Evolutionary conservation across 2,113 vertebrate genomes (phyloP), one percentile per base, ranked within the genome.

Genomic region (Pseudorectes ferrugineus): DNA sequence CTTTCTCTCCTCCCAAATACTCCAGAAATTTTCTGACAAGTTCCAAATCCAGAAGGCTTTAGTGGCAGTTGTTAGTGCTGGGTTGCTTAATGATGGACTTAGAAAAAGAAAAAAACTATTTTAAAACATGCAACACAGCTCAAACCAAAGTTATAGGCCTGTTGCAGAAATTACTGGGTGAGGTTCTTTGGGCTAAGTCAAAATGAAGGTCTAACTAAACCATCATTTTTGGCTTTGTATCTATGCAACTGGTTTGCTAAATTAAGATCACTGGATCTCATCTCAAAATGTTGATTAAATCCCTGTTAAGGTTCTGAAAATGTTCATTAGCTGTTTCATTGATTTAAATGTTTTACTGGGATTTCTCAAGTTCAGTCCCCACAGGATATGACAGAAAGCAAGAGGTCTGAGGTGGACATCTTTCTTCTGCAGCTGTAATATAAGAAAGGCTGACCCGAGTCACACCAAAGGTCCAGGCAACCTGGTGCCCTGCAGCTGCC

Each of bases 131-230:
- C 45, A 85, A 6, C 40, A 22, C 26, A 83, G 82, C 45, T 80
- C 57, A 97, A 91, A 92, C 88, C 88, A 94, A 96, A 97, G 94
- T 97, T 97, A 95, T 2, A 94, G 93, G 59, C 85, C 63, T 93
- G 36, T 67, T 94, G 72, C 63, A 86, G 63, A 97, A 97, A 97
- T 96, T 96, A 95, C 72, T 95, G 90, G 96, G 95, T 86, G 93
- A 93, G 90, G 94, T 92, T 93, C 90, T 88, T 88, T 52, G 75
- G 82, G 40, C 55, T 86, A 80, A 88, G 72, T 75, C 88, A 90
- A 93, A 97, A 71, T 71, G 55, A 40, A 83, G 33, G 43, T 86
- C 82, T 90, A 85, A 88, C 40, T 63, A 86, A 77, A 81, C 12
- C 2, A 8, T 86, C 59, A 71, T 63, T 93, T 93, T 93, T 83